phyloP scores from a whole-genome alignment of 35 echinoderm and acorn worm genomes.

The Apostichopus japonicus region DNA sequence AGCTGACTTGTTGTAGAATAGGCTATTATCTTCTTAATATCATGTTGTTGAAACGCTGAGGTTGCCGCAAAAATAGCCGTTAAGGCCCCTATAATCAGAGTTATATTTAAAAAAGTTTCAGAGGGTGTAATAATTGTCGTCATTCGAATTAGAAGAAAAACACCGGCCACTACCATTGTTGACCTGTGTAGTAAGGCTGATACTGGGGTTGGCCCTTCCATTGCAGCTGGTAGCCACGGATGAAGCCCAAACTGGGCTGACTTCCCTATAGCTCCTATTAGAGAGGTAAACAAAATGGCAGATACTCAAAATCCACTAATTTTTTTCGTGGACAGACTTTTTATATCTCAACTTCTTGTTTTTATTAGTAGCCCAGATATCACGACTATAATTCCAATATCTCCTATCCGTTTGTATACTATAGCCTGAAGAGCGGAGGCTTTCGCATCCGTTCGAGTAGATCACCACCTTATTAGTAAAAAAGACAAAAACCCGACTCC shows the following conservation, averaged over 20 bases:
- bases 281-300: neutral
- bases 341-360: slow-evolving; percentile 44
- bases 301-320: neutral
- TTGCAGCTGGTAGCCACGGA: slow-evolving; percentile 73
- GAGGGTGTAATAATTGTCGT: neutral
- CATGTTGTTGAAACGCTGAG: slow-evolving; percentile 65
- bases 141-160: slow-evolving; percentile 1
- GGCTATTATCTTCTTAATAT: slow-evolving; percentile 91
- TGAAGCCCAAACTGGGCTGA: slow-evolving; percentile 73
- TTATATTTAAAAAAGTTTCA: neutral
- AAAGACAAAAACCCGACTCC: slow-evolving; percentile 82
- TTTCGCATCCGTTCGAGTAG: slow-evolving; percentile 65
- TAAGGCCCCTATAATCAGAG: slow-evolving; percentile 50
- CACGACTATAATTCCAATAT: slow-evolving; percentile 57
- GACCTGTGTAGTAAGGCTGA: slow-evolving; percentile 74
- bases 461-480: slow-evolving; percentile 74
- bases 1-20: slow-evolving; percentile 89
- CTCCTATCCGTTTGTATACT: slow-evolving; percentile 82
- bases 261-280: slow-evolving; percentile 72
- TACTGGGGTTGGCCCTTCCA: slow-evolving; percentile 80
- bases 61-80: slow-evolving; percentile 73
- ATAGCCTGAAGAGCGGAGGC: slow-evolving; percentile 57
- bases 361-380: neutral
- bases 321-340: neutral
- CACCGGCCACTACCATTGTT: slow-evolving; percentile 78